These are phyloP conservation scores for Hormaphis cornu DNA, from an alignment of 1,140 invertebrate genomes.

Conservation along the genomic window DNA sequence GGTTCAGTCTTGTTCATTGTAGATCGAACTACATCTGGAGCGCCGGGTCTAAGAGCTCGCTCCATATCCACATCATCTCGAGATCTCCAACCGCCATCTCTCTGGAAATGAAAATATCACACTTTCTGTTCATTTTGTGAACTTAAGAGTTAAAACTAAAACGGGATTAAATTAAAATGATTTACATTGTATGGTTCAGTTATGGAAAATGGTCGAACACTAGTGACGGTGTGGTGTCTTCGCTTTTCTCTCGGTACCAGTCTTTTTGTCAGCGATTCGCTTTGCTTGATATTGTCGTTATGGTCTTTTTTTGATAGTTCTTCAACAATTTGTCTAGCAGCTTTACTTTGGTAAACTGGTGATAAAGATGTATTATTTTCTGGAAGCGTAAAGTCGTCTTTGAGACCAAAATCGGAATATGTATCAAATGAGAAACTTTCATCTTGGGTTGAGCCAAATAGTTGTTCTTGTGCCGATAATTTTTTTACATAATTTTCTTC, in stretches of 20 bases:
- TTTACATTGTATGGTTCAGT: conserved; percentile 28
- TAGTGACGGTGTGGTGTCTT: conserved; percentile 78
- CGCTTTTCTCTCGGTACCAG: conserved; percentile 68
- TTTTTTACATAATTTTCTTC: conserved; percentile 36
- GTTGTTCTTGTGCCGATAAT: conserved; percentile 43
- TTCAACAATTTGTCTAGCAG: conserved; percentile 71
- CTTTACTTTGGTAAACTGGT: conserved; percentile 71
- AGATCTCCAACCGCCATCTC: conserved; percentile 50
- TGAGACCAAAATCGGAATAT: conserved; percentile 30
- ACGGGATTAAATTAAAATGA: neutral
- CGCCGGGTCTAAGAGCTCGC: conserved; percentile 58
- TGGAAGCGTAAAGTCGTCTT: conserved; percentile 26
- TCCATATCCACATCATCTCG: conserved; percentile 80
- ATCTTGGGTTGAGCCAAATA: conserved; percentile 40
- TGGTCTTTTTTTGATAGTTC: conserved; percentile 50
- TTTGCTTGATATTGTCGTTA: conserved; percentile 34
- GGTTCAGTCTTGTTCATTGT: conserved; percentile 56
- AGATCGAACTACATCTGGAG: conserved; percentile 75
- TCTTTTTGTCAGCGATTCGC: conserved; percentile 42
- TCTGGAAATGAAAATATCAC: conserved; percentile 41
- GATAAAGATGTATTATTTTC: conserved; percentile 41
- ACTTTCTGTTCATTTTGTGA: neutral
- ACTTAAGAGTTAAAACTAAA: neutral
- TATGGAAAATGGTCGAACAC: conserved; percentile 40
- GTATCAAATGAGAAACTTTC: conserved; percentile 28